These are phyloP conservation scores for Amiota mariae DNA, from an alignment of 2,888 invertebrate species.

Conservation along the genomic window DNA sequence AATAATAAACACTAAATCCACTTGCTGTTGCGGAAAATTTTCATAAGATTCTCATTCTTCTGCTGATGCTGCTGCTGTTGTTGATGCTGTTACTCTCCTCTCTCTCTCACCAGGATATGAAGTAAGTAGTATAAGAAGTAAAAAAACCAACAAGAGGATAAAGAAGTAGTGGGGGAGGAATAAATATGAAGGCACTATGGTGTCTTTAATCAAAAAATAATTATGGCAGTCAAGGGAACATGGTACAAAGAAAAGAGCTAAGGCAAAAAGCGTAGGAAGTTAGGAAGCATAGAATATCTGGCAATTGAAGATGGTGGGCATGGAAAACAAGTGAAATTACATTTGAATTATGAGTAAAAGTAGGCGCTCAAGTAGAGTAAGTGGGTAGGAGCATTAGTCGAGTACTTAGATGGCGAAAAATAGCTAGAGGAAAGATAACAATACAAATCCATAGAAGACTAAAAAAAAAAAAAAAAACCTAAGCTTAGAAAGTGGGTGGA, in stretches of 20 bases:
- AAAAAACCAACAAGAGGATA: background rate
- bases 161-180: slow-evolving; percentile 9
- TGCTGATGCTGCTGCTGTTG: background rate
- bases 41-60: slow-evolving; percentile 5
- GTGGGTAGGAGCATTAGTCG: background rate
- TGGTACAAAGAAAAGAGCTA: background rate
- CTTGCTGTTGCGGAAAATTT: slow-evolving; percentile 18
- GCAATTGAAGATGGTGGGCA: slow-evolving; percentile 28
- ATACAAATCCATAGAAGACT: background rate
- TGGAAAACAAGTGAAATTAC: slow-evolving; percentile 55
- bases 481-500: slow-evolving; percentile 21
- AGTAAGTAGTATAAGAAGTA: background rate
- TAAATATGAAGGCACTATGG: slow-evolving; percentile 17
- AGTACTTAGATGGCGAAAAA: background rate
- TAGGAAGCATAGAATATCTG: background rate
- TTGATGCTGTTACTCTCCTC: background rate
- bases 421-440: slow-evolving; percentile 21
- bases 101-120: background rate
- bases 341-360: slow-evolving; percentile 61
- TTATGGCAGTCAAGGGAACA: slow-evolving; percentile 61
- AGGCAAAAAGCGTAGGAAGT: slow-evolving; percentile 8
- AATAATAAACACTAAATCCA: slow-evolving; percentile 29
- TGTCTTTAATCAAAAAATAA: slow-evolving; percentile 68
- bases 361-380: slow-evolving; percentile 4
- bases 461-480: background rate